Evolutionary conservation across 2,113 vertebrate species (phyloP).

Genomic region (Chamaea fasciata): DNA sequence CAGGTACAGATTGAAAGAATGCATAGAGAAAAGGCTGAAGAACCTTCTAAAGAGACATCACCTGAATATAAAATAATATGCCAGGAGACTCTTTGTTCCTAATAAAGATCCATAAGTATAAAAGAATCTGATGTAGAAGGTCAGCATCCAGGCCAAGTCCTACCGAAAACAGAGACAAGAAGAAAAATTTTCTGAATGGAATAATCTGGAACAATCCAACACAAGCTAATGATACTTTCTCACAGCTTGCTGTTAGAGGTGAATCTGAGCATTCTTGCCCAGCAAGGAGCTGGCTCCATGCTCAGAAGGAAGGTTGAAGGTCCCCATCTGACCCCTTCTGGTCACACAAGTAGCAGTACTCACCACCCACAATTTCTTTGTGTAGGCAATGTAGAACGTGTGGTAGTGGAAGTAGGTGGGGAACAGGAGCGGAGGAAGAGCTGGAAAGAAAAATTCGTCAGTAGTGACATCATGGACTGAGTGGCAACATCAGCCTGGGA

Average conservation of each 20-base stretch:
- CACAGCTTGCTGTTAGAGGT: background rate
- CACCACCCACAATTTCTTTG: conserved; percentile 40
- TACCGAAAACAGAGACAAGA: background rate
- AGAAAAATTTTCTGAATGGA: background rate
- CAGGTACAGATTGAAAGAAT: background rate
- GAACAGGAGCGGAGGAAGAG: conserved; percentile 46
- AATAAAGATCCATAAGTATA: conserved; percentile 16
- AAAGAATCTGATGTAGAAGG: conserved; percentile 49
- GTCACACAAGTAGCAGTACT: background rate
- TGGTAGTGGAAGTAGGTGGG: conserved; percentile 53
- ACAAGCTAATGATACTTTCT: background rate
- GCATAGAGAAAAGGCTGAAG: background rate
- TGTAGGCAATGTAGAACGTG: conserved; percentile 29
- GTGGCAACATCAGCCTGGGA: background rate
- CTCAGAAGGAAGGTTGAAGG: background rate
- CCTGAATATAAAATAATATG: conserved; percentile 36
- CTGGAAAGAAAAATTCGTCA: background rate
- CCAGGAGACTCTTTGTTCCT: conserved; percentile 27
- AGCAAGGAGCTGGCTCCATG: background rate
- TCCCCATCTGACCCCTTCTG: background rate
- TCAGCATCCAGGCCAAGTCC: conserved; percentile 51
- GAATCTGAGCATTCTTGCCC: background rate
- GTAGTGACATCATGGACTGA: background rate
- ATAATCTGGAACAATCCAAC: background rate
- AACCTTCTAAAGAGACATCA: background rate